These are phyloP conservation scores for Sturnira hondurensis DNA, from an alignment of 2,113 vertebrate genomes.

Conservation along the genomic window DNA sequence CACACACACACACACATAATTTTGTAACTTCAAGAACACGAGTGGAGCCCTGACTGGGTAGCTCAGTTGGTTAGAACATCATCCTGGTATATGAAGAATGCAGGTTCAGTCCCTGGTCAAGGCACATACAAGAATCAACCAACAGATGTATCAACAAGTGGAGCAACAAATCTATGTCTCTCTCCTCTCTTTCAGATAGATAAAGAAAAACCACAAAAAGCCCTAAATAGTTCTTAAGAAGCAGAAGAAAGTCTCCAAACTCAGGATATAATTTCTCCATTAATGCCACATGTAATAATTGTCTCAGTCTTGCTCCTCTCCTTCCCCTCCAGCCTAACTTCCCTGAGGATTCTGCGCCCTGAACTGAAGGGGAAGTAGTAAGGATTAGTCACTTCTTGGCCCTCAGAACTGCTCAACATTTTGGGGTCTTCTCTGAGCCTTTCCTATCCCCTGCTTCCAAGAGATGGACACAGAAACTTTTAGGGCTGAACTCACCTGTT, in stretches of 20 bases:
- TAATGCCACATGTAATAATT: neutral
- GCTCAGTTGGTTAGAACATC: too few species aligned
- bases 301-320: neutral
- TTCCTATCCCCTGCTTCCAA: neutral
- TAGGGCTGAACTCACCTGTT: neutral
- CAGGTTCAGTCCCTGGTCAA: too few species aligned
- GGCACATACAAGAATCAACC: too few species aligned
- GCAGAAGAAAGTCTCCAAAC: neutral
- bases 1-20: neutral
- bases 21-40: neutral
- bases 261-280: slow-evolving; percentile 2
- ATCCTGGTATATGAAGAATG: too few species aligned
- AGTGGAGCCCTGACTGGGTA: too few species aligned
- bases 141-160: too few species aligned
- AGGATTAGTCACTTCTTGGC: neutral
- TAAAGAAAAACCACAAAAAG: neutral
- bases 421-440: neutral
- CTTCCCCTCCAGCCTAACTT: neutral
- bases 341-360: neutral
- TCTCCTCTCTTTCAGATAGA: too few species aligned
- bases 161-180: too few species aligned
- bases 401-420: neutral
- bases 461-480: neutral
- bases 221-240: neutral
- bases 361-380: neutral